phyloP scores from a whole-genome alignment of 2,113 vertebrate species.

The Siniperca chuatsi region DNA sequence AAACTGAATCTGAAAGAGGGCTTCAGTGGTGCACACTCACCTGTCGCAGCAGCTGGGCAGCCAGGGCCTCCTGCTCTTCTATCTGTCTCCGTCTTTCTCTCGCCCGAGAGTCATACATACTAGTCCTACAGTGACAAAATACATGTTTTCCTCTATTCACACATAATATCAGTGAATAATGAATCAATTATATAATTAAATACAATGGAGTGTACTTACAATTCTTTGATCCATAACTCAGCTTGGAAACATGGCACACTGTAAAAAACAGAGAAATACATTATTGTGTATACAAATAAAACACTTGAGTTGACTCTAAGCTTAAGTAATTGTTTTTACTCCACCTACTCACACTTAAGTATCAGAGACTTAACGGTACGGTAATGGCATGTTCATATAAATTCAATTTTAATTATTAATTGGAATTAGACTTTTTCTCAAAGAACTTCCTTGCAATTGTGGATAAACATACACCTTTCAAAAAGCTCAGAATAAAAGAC shows the following conservation, averaged over 20 bases:
- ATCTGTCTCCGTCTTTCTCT: constrained; percentile 93
- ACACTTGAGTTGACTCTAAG: neutral
- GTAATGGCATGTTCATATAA: neutral
- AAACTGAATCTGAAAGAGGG: neutral
- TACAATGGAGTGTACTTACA: constrained; percentile 85
- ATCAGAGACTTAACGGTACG: neutral
- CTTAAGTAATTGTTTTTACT: neutral
- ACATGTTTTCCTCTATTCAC: neutral
- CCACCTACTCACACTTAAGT: neutral
- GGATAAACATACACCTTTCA: too few relatives aligned
- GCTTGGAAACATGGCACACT: constrained; percentile 92
- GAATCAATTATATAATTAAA: neutral
- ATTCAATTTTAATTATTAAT: neutral
- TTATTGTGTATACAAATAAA: neutral
- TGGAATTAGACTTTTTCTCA: too few relatives aligned
- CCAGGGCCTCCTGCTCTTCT: constrained; percentile 92
- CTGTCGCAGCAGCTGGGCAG: constrained; percentile 91
- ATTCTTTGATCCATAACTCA: constrained; percentile 97
- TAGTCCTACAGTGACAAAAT: constrained; percentile 85
- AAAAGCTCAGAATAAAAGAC: too few relatives aligned
- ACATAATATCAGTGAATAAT: neutral
- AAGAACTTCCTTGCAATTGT: too few relatives aligned
- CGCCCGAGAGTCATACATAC: constrained; percentile 93
- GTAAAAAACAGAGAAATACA: constrained; percentile 34
- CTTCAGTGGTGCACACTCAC: constrained; percentile 71